Evolutionary conservation across 2,797 vertebrate genomes (phyloP).

Genomic region (Hydrocynus forskahlii): DNA sequence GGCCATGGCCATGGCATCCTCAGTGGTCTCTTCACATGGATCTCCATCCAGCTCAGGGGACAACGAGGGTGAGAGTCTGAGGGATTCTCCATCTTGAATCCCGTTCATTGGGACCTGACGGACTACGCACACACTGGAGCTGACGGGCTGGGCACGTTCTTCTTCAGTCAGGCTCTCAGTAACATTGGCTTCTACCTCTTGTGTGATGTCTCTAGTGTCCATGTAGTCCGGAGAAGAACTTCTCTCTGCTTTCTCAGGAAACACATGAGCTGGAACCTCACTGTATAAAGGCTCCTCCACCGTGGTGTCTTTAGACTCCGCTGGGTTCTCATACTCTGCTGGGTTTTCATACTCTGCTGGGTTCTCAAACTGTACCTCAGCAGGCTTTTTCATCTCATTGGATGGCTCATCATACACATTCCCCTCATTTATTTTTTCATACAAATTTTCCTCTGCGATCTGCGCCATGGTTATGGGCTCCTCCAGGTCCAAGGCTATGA

Average conservation of each 20-base stretch:
- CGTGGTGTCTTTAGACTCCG: not conserved
- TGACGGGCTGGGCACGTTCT: conserved; percentile 4
- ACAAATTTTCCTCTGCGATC: conserved; percentile 65
- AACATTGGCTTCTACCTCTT: not conserved
- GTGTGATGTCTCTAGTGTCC: conserved; percentile 54
- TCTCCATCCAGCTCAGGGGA: conserved; percentile 62
- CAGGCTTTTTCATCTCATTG: conserved; percentile 32
- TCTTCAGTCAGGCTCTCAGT: conserved; percentile 9
- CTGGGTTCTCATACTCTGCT: conserved; percentile 53
- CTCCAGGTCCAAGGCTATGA: not conserved
- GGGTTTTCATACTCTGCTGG: conserved; percentile 8
- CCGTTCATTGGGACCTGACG: no score
- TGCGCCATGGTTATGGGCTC: conserved; percentile 34
- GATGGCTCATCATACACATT: conserved; percentile 32
- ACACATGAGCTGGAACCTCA: conserved; percentile 60
- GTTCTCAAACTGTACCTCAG: conserved; percentile 53
- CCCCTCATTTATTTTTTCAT: conserved; percentile 47
- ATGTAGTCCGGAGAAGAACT: conserved; percentile 66
- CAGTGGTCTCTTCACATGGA: conserved; percentile 53
- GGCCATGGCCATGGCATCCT: conserved; percentile 67
- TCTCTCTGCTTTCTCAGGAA: conserved; percentile 16
- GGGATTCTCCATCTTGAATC: conserved; percentile 51
- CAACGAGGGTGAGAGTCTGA: conserved; percentile 66
- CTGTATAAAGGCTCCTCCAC: conserved; percentile 58
- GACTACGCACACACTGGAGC: no score